Base-by-base conservation (phyloP, 2,797 vertebrate species). In the Argentina silus region DNA sequence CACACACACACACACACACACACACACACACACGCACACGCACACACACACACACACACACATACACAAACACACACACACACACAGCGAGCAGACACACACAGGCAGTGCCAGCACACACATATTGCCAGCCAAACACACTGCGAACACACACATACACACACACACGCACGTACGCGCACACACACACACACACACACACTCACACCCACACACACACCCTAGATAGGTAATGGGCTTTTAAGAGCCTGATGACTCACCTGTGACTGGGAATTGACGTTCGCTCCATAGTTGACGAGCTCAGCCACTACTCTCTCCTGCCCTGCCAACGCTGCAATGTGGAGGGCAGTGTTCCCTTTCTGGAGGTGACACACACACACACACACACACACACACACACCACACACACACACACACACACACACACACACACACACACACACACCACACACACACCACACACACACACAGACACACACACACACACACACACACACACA, bases 291-390 rank as follows among this genome's bases (percentile, higher is more conserved):
- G 89, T 97, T 94, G 78, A 95, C 94, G 6, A 99, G 94, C 77
- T 98, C 97, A 76, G 95, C 95, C 77, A 99, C 97, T 86, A 99
- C 97, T 3, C 96, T 96, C 62, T 96, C 95, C 80, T 98, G 97
- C 55, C 98, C 97, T 0, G 97, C 98, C 70, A 98, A 87, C 12
- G 98, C 97, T 15, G 98, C 98, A 0, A 99, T 99, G 88, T 99
- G 98, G 78, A 99, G 93, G 57, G 97, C 98, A 0, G 97, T 99
- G 91, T 99, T 99, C 75, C 98, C 98, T 81, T 99, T 99, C 98
- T 99, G 80, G 72, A 82, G 69, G 81, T 78, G 75, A 80, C 36
- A 62, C 19, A 69, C 56, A 60, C 10, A 66, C n/a, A 5, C 62
- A 66, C 14, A 69, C 7, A 60, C 70, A 44, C 12, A 76, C 19